These are phyloP conservation scores for Rapana venosa DNA, from an alignment of 2,888 invertebrate species.

Conservation along the genomic window DNA sequence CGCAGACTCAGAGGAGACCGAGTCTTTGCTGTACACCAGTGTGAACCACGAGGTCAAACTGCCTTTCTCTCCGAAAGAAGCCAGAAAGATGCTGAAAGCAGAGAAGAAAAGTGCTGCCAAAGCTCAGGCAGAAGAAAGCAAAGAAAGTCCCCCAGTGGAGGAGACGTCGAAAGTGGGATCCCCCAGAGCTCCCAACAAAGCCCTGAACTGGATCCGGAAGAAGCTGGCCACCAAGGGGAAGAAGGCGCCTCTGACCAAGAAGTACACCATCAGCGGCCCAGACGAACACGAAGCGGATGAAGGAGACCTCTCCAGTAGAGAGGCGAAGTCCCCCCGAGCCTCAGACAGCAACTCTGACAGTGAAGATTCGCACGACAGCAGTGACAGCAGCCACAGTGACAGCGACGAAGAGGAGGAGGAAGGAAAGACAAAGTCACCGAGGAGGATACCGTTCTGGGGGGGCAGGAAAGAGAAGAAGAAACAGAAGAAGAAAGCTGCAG, in stretches of 20 bases:
- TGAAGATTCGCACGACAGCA: constrained; percentile 24
- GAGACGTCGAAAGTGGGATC: background rate
- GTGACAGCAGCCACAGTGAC: background rate
- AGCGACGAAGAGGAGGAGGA: background rate
- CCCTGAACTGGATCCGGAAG: constrained; percentile 31
- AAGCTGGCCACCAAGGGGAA: constrained; percentile 20
- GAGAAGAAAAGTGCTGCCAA: constrained; percentile 28
- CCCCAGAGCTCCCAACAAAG: constrained; percentile 11
- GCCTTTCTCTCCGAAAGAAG: constrained; percentile 17
- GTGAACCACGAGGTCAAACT: background rate
- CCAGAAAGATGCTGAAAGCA: constrained; percentile 28
- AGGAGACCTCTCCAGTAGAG: background rate
- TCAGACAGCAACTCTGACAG: background rate
- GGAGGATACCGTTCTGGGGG: constrained; percentile 7
- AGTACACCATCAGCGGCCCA: constrained; percentile 22
- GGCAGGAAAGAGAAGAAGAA: constrained; percentile 30
- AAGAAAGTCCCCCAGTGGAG: background rate
- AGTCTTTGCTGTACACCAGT: background rate
- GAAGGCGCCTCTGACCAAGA: constrained; percentile 18
- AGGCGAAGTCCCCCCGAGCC: background rate
- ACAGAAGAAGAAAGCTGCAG: background rate
- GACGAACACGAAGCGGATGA: background rate
- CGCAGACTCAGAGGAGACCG: background rate
- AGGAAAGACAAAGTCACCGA: background rate
- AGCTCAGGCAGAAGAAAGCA: background rate